These are phyloP conservation scores for Troides oblongomaculatus DNA, from an alignment of 2,888 invertebrate genomes.

Conservation along the genomic window DNA sequence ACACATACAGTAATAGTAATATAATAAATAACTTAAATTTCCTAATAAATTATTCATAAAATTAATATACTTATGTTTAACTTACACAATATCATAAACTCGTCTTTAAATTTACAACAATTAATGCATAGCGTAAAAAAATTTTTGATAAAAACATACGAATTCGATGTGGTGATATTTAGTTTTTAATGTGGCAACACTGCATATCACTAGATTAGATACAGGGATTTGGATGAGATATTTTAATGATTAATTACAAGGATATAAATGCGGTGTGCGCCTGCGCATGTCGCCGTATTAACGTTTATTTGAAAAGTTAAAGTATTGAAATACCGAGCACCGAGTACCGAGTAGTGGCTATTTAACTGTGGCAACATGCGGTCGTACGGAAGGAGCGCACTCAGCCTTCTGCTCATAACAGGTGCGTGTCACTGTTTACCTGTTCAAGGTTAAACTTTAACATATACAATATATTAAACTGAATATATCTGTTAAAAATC, in stretches of 20 bases:
- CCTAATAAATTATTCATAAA: too few species aligned
- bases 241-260: conserved; percentile 26
- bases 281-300: conserved; percentile 17
- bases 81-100: background rate
- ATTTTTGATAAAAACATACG: background rate
- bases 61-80: background rate
- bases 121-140: background rate
- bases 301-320: conserved; percentile 21
- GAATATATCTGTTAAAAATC: too few species aligned
- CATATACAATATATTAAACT: background rate
- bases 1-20: too few species aligned
- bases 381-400: conserved; percentile 22
- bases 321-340: background rate
- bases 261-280: conserved; percentile 24
- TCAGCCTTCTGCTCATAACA: conserved; percentile 23
- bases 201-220: conserved; percentile 25
- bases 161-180: conserved; percentile 1
- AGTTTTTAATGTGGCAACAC: conserved; percentile 13
- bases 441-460: conserved; percentile 16
- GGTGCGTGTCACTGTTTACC: conserved; percentile 21
- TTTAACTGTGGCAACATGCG: conserved; percentile 26
- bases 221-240: conserved; percentile 27
- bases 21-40: too few species aligned
- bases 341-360: conserved; percentile 15
- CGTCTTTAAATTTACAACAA: background rate